These are phyloP conservation scores for Luffia ferchaultella DNA, from an alignment of 2,888 invertebrate genomes.

Conservation along the genomic window DNA sequence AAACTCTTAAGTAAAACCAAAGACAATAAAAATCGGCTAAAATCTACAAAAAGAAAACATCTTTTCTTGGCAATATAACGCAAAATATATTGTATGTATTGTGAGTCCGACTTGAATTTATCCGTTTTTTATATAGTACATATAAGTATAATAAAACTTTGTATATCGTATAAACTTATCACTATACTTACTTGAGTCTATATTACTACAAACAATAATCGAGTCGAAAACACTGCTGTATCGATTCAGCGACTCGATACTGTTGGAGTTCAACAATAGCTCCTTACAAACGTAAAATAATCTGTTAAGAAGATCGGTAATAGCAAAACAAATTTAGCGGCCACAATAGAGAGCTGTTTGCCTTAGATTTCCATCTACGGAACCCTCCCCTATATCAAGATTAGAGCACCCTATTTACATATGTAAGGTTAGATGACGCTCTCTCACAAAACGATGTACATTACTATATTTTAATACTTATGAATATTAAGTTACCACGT, in stretches of 20 bases:
- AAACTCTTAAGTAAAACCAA: too few species aligned
- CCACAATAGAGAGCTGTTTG: slow-evolving; percentile 59
- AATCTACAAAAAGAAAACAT: too few species aligned
- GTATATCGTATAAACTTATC: too few species aligned
- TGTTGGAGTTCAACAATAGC: slow-evolving; percentile 24
- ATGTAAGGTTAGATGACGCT: background rate
- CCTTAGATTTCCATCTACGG: slow-evolving; percentile 45
- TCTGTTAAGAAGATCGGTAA: slow-evolving; percentile 56
- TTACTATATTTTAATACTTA: background rate
- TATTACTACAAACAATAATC: background rate
- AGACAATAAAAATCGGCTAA: too few species aligned
- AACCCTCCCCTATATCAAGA: slow-evolving; percentile 43
- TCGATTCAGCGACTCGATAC: slow-evolving; percentile 6
- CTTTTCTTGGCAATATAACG: too few species aligned
- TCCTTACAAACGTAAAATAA: slow-evolving; percentile 53
- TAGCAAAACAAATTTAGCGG: slow-evolving; percentile 59
- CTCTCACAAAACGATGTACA: background rate
- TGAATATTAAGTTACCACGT: too few species aligned
- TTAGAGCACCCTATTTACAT: slow-evolving; percentile 38
- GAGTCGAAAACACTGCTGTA: slow-evolving; percentile 21
- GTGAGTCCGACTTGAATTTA: too few species aligned
- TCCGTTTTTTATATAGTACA: too few species aligned
- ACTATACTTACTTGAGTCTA: too few species aligned
- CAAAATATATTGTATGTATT: too few species aligned
- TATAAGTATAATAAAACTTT: too few species aligned